These are phyloP conservation scores for Acrocephalus kingi DNA, from an alignment of 2,113 vertebrate species.

Conservation along the genomic window DNA sequence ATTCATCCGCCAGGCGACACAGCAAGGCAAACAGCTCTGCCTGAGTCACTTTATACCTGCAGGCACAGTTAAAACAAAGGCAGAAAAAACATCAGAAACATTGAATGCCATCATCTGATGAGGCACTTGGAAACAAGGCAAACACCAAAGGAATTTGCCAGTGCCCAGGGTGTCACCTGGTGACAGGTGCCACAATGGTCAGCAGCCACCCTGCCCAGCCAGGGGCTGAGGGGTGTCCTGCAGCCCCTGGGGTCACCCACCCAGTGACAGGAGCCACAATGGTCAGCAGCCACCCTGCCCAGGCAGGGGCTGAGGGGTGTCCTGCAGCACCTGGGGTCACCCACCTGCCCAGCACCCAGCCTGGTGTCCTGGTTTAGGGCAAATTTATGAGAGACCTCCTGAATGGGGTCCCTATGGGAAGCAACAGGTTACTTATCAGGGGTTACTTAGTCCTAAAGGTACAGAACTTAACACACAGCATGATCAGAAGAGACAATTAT, in stretches of 20 bases:
- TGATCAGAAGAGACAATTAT: too few relatives aligned
- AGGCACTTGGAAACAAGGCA: not conserved
- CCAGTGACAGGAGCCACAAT: accelerated
- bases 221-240: not conserved
- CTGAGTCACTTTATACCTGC: conserved; percentile 95
- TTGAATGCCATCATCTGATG: not conserved
- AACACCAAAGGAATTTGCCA: not conserved
- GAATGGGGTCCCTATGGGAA: too few relatives aligned
- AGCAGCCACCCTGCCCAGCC: accelerated
- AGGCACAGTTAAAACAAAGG: not conserved
- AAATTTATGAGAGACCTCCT: too few relatives aligned
- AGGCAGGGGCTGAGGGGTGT: accelerated
- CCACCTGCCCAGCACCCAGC: not conserved
- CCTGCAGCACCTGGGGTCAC: not conserved
- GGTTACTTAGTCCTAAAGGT: too few relatives aligned
- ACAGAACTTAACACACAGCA: too few relatives aligned
- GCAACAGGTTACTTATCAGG: too few relatives aligned
- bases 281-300: not conserved
- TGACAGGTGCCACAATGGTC: accelerated
- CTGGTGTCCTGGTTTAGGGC: too few relatives aligned
- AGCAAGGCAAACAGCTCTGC: conserved; percentile 95
- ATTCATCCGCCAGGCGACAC: conserved; percentile 95
- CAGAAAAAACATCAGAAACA: not conserved
- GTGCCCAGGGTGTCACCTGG: not conserved
- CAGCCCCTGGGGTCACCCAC: not conserved